phyloP scores from a whole-genome alignment of 2,797 vertebrate species.

The Smutsia gigantea region DNA sequence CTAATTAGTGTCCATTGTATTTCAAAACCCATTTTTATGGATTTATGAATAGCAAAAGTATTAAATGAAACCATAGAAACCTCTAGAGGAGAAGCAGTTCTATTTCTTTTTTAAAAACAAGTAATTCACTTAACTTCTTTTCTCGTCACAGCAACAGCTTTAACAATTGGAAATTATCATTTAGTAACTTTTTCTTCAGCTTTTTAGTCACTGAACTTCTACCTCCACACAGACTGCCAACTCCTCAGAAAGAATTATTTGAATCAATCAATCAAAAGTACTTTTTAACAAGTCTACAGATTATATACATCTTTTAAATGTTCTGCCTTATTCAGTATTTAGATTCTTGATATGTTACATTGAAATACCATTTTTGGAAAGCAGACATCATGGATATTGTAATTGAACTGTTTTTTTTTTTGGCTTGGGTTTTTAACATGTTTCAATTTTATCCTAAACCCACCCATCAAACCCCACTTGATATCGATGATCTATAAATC shows the following conservation, averaged over 20 bases:
- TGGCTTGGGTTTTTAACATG: conserved; percentile 20
- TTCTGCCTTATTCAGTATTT: background rate
- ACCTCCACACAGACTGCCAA: background rate
- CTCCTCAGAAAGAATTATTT: conserved; percentile 25
- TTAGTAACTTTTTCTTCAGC: background rate
- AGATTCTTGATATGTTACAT: background rate
- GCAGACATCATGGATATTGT: background rate
- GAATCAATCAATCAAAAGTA: background rate
- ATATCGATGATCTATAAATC: background rate
- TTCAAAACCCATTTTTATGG: conserved; percentile 25
- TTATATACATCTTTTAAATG: background rate
- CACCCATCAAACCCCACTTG: background rate
- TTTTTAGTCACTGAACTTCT: conserved; percentile 7
- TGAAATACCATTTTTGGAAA: conserved; percentile 20
- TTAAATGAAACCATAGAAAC: conserved; percentile 70
- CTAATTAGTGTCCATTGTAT: conserved; percentile 62
- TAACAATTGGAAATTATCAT: conserved; percentile 37
- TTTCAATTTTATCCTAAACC: background rate
- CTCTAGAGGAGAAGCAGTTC: background rate
- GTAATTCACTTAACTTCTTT: conserved; percentile 32
- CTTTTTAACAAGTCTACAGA: background rate
- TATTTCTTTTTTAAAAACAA: conserved; percentile 52
- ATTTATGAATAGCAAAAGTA: conserved; percentile 67
- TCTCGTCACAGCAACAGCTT: conserved; percentile 31
- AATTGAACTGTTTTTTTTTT: background rate